Conservation (phyloP, 2,888 invertebrate genomes). For the Leucophenga montana region DNA sequence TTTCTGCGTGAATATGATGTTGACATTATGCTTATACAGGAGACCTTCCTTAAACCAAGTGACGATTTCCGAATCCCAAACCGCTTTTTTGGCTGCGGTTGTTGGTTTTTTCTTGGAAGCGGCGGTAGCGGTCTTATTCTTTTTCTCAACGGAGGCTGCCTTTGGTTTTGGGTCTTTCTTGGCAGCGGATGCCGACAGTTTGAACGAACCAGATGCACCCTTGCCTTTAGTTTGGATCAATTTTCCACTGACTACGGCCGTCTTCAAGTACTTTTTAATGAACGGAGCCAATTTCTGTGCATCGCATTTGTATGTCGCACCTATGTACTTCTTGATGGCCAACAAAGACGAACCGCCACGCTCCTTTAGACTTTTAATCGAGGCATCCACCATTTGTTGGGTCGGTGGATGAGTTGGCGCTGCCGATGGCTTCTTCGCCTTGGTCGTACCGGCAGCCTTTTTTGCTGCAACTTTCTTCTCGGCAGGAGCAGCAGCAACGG, state of each 20-base stretch:
- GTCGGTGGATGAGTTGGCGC: conserved; percentile 15
- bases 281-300: conserved; percentile 71
- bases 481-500: conserved; percentile 5
- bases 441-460: not conserved
- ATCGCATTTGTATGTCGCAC: conserved; percentile 48
- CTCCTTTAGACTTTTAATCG: conserved; percentile 38
- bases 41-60: too few relatives aligned
- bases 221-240: conserved; percentile 64
- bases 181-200: conserved; percentile 45
- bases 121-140: conserved; percentile 23
- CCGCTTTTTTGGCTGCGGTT: conserved; percentile 32
- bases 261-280: conserved; percentile 77
- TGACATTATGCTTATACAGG: too few relatives aligned
- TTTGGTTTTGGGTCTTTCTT: conserved; percentile 45
- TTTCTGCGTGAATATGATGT: too few relatives aligned
- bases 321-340: conserved; percentile 50
- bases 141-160: conserved; percentile 38
- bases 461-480: not conserved
- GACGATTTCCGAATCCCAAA: conserved; percentile 32
- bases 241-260: conserved; percentile 75
- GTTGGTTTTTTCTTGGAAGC: conserved; percentile 22
- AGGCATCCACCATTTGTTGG: conserved; percentile 15
- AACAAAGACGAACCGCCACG: conserved; percentile 49
- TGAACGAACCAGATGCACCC: conserved; percentile 53
- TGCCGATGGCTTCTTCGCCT: conserved; percentile 12